phyloP scores from a whole-genome alignment of 2,797 vertebrate species.

The Cirrhinus molitorella region DNA sequence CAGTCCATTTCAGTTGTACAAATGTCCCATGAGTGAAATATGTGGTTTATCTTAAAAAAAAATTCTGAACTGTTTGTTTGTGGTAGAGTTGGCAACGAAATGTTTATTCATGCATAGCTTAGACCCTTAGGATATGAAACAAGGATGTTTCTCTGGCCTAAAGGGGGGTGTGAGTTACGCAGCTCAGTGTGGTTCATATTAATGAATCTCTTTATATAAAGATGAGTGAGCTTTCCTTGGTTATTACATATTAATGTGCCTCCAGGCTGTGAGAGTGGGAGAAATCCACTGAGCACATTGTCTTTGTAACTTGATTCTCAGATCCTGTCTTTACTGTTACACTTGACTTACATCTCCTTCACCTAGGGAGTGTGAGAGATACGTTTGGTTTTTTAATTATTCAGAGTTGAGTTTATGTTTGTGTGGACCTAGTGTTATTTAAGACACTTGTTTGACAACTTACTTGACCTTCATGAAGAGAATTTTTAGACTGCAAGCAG shows the following conservation, averaged over 20 bases:
- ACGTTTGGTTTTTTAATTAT: neutral
- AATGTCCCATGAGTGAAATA: neutral
- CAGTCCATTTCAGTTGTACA: neutral
- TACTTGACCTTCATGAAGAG: neutral
- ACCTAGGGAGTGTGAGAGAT: neutral
- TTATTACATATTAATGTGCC: conserved; percentile 52
- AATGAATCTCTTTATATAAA: conserved; percentile 40
- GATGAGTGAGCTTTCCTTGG: conserved; percentile 40
- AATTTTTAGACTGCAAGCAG: neutral
- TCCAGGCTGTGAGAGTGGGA: conserved; percentile 46
- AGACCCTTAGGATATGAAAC: conserved; percentile 25
- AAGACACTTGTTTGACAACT: conserved; percentile 1
- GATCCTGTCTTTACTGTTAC: conserved; percentile 11
- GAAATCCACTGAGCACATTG: conserved; percentile 41
- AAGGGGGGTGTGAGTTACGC: neutral
- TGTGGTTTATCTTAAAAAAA: neutral
- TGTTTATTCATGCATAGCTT: conserved; percentile 7
- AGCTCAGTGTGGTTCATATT: conserved; percentile 29
- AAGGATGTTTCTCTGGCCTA: conserved; percentile 23
- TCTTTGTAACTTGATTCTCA: conserved; percentile 31
- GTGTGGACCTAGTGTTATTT: neutral
- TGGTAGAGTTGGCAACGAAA: conserved; percentile 21
- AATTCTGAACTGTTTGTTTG: conserved; percentile 29
- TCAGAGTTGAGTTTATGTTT: neutral
- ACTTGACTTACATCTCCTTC: neutral